phyloP scores from a whole-genome alignment of 1,140 invertebrate species.

The Leptinotarsa lineolata region DNA sequence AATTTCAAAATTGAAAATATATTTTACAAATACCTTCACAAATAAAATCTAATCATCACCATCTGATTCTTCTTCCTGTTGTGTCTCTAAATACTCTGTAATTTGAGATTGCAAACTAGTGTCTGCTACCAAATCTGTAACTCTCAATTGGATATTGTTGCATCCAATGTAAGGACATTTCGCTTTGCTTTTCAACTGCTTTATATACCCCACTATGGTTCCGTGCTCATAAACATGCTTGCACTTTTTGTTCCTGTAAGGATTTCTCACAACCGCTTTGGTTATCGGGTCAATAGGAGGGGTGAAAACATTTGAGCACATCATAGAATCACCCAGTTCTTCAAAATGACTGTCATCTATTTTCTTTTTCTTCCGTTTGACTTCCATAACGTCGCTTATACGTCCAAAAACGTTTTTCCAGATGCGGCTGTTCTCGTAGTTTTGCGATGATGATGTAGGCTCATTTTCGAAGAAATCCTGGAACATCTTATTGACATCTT shows the following conservation, averaged over 20 bases:
- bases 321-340: slow-evolving; percentile 40
- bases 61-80: slow-evolving; percentile 19
- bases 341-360: slow-evolving; percentile 33
- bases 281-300: slow-evolving; percentile 47
- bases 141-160: slow-evolving; percentile 37
- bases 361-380: slow-evolving; percentile 32
- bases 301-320: slow-evolving; percentile 42
- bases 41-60: slow-evolving; percentile 11
- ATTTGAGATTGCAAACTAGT: slow-evolving; percentile 35
- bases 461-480: slow-evolving; percentile 31
- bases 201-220: slow-evolving; percentile 44
- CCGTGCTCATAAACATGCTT: slow-evolving; percentile 46
- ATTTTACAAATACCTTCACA: neutral
- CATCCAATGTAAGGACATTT: slow-evolving; percentile 50
- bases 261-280: slow-evolving; percentile 43
- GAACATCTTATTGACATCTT: slow-evolving; percentile 40
- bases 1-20: neutral
- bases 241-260: slow-evolving; percentile 43
- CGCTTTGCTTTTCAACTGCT: slow-evolving; percentile 40
- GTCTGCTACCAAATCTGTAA: slow-evolving; percentile 40
- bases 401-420: slow-evolving; percentile 38
- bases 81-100: slow-evolving; percentile 28
- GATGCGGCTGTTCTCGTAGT: slow-evolving; percentile 32
- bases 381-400: slow-evolving; percentile 31
- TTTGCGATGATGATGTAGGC: slow-evolving; percentile 11